Base-by-base conservation (phyloP, 2,113 vertebrate genomes). In the Cnemophilus loriae region DNA sequence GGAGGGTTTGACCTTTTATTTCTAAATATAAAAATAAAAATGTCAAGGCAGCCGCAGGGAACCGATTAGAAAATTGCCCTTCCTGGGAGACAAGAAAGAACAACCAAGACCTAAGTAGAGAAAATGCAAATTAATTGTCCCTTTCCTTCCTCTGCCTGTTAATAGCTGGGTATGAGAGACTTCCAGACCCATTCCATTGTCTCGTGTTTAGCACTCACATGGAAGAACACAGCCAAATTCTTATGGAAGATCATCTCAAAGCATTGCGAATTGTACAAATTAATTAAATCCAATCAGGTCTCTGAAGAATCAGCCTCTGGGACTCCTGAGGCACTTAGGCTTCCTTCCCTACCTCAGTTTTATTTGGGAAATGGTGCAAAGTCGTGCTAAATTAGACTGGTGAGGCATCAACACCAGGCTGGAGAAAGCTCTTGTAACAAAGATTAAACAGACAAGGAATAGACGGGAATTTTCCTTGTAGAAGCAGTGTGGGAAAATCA, bases 11-110 rank as follows among this genome's bases (percentile, higher is more conserved):
- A 63, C 77, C 67, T 84, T 61, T 69, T 42, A 10, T 89, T 74
- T 94, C 93, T 96, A 82, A 84, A 75, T 82, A 84, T 64, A 87
- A 79, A 37, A 95, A 77, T 59, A 73, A 93, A 93, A 79, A 82
- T 68, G 61, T 91, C 60, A 87, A 13, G 30, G 65, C 16, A 46
- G 42, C 47, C 71, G 46, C 63, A 86, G 44, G 78, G 42, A 86
- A 80, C 16, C 0, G 6, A 80, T 83, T 73, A 74, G 64, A 86
- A 85, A 90, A 74, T 63, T 90, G 39, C 19, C 68, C 35, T 95
- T 90, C 67, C 56, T 70, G 56, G 47, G 55, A 93, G 53, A 61
- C 68, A 33, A 63, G 52, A 71, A 32, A 83, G 70, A 80, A 83
- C 22, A 33, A 80, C 1, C 4, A 74, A 74, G 52, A 44, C 46